Evolutionary conservation across 23 tunicate species (phyloP).

Genomic region (Halocynthia roretzi): DNA sequence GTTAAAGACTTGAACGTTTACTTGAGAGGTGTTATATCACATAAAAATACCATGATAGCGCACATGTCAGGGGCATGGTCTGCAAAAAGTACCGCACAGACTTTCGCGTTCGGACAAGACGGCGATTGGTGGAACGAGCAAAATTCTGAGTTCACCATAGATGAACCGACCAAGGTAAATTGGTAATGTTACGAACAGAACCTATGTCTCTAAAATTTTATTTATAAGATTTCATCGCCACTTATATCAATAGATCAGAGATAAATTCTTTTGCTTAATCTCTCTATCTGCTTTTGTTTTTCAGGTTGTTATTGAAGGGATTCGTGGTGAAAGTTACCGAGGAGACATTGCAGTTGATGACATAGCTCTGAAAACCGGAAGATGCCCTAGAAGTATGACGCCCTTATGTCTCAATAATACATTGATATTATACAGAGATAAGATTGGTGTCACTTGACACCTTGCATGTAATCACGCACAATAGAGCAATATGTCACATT

Average conservation of each 20-base stretch:
- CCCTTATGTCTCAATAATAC: too few relatives aligned
- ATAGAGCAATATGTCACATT: too few relatives aligned
- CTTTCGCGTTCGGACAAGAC: constrained; percentile 23
- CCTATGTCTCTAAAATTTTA: too few relatives aligned
- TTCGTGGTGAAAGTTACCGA: constrained; percentile 69
- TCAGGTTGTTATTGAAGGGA: constrained; percentile 79
- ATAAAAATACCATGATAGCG: constrained; percentile 9
- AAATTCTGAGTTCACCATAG: constrained; percentile 22
- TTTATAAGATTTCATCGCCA: too few relatives aligned
- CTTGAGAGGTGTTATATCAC: constrained; percentile 17
- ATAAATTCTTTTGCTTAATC: too few relatives aligned
- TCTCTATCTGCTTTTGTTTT: background rate
- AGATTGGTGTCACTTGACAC: too few relatives aligned
- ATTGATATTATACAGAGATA: too few relatives aligned
- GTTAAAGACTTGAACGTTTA: constrained; percentile 74
- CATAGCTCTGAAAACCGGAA: constrained; percentile 18
- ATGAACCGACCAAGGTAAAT: constrained; percentile 38
- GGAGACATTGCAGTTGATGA: constrained; percentile 94
- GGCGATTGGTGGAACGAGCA: constrained; percentile 89
- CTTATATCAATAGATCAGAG: too few relatives aligned
- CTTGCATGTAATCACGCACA: too few relatives aligned
- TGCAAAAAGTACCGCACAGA: constrained; percentile 24
- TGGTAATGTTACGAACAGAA: background rate
- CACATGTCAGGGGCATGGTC: constrained; percentile 86
- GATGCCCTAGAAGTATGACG: constrained; percentile 29